phyloP scores from a whole-genome alignment of 2,113 vertebrate species.

The Apodemus sylvaticus region DNA sequence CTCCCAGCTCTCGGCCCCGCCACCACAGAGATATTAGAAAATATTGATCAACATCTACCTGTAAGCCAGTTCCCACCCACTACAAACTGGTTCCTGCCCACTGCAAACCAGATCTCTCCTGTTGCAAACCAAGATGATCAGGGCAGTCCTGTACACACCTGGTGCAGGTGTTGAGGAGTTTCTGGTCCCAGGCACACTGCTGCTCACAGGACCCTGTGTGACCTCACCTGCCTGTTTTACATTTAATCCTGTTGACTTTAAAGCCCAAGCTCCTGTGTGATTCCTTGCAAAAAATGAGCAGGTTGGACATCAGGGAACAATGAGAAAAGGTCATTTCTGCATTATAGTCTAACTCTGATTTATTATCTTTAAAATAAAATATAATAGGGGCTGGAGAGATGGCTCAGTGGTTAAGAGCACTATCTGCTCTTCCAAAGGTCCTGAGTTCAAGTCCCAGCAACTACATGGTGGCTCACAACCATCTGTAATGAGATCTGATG shows the following conservation, averaged over 20 bases:
- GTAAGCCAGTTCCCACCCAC: rapidly evolving
- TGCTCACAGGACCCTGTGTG: rapidly evolving
- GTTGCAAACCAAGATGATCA: neutral
- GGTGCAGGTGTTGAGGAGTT: rapidly evolving
- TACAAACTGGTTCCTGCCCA: neutral
- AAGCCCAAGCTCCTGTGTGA: neutral
- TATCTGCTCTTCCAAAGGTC: no score
- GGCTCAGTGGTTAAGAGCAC: no score
- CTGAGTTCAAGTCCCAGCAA: no score
- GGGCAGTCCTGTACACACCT: neutral
- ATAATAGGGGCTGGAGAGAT: no score
- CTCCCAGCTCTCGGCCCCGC: neutral
- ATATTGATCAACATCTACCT: neutral
- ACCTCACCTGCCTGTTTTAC: neutral
- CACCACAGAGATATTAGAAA: neutral
- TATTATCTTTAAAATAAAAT: neutral
- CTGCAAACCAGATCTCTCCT: neutral
- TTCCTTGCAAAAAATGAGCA: neutral
- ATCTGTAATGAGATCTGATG: no score
- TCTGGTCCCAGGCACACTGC: neutral
- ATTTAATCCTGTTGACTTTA: neutral
- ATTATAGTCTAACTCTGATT: neutral
- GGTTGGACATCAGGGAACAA: neutral
- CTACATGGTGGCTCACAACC: no score
- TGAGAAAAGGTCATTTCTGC: neutral